Conservation (phyloP, 2,113 vertebrate genomes). For the Campylorhamphus procurvoides region DNA sequence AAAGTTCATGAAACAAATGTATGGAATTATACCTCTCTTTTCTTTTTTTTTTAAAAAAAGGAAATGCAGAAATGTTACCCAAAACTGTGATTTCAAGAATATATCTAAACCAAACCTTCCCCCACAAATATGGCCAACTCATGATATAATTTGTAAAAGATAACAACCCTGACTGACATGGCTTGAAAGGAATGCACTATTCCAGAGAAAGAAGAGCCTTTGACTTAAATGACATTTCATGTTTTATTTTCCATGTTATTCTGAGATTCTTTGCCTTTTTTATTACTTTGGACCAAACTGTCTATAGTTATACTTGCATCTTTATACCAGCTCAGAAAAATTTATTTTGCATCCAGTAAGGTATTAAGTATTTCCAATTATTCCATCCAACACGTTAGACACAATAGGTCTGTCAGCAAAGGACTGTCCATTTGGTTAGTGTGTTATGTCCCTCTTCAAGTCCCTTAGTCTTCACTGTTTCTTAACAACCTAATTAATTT, state of each 20-base stretch:
- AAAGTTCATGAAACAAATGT: background rate
- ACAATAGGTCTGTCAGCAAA: background rate
- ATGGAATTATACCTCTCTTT: background rate
- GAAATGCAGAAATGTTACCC: background rate
- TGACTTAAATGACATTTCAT: background rate
- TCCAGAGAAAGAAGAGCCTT: background rate
- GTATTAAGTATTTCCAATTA: background rate
- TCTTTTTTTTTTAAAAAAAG: background rate
- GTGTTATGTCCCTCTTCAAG: background rate
- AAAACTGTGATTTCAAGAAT: background rate
- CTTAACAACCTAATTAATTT: slow-evolving; percentile 4
- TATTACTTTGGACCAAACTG: background rate
- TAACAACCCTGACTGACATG: background rate
- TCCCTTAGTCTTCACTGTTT: background rate
- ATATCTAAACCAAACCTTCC: background rate
- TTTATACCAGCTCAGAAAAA: background rate
- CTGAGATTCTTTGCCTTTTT: background rate
- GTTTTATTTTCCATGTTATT: background rate
- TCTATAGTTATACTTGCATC: background rate
- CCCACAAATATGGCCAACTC: background rate
- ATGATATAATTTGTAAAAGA: background rate
- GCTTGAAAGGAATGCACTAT: background rate
- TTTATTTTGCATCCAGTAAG: background rate
- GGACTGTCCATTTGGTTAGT: background rate
- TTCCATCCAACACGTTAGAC: background rate